Conservation (phyloP, 2,888 invertebrate genomes). For the Rotaria macrura region DNA sequence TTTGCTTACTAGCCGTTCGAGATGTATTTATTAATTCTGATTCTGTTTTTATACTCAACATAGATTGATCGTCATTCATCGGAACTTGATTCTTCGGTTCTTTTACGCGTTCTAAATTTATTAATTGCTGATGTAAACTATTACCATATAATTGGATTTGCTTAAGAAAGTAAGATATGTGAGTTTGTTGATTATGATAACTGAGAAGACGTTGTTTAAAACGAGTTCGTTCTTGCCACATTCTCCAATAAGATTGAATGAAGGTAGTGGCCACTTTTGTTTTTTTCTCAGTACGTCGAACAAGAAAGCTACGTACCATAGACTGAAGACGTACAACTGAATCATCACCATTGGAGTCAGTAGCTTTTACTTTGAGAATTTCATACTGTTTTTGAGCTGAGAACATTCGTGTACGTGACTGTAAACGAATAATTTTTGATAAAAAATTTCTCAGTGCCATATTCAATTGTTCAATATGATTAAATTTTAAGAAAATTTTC, state of each 20-base stretch:
- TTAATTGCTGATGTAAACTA: neutral
- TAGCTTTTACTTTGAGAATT: too few species aligned
- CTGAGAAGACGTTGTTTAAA: neutral
- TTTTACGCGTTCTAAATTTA: neutral
- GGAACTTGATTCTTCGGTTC: neutral
- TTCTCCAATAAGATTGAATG: neutral
- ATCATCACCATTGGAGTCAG: neutral
- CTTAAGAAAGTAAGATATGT: neutral
- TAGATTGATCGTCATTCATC: neutral
- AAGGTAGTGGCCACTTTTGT: neutral
- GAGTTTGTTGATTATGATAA: neutral
- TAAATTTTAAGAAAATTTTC: neutral
- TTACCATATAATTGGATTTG: neutral
- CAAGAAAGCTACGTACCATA: neutral
- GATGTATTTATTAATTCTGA: neutral
- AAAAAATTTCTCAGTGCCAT: neutral
- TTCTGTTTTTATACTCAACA: neutral
- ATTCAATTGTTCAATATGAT: slow-evolving; percentile 13
- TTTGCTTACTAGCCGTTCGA: neutral
- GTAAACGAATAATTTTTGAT: neutral
- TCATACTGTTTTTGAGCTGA: neutral
- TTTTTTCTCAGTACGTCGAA: neutral
- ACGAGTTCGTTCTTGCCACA: neutral
- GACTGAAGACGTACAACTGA: neutral
- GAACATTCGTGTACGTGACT: neutral